phyloP scores from a whole-genome alignment of 1,140 invertebrate species.

The Hycleus phaleratus region DNA sequence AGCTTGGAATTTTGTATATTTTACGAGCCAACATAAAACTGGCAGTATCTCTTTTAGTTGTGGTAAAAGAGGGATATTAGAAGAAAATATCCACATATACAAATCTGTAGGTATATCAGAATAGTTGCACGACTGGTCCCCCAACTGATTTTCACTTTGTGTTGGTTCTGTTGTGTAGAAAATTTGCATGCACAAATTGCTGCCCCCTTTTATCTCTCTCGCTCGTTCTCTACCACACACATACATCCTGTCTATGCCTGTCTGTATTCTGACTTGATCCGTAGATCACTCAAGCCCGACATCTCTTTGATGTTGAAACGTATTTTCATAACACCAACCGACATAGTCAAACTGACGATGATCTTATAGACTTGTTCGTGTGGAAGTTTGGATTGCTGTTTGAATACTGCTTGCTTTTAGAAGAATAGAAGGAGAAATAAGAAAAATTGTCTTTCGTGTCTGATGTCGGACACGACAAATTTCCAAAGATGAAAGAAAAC shows the following conservation, averaged over 20 bases:
- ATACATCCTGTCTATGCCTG: too few relatives aligned
- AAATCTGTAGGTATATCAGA: background rate
- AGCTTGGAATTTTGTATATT: background rate
- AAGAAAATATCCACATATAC: background rate
- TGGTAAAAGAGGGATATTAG: background rate
- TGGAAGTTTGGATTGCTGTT: conserved; percentile 1
- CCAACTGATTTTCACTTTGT: conserved; percentile 11
- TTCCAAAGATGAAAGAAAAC: too few relatives aligned
- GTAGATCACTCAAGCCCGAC: conserved; percentile 24
- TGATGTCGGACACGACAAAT: too few relatives aligned
- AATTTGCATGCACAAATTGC: conserved; percentile 30
- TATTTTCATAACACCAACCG: conserved; percentile 28
- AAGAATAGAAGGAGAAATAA: too few relatives aligned
- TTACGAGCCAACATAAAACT: conserved; percentile 8
- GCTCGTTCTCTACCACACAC: too few relatives aligned
- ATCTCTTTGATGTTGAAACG: conserved; percentile 28
- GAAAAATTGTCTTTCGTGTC: too few relatives aligned
- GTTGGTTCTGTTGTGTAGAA: conserved; percentile 7
- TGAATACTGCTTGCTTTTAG: too few relatives aligned
- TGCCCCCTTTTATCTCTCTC: background rate
- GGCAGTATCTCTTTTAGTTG: background rate
- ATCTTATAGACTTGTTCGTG: conserved; percentile 10
- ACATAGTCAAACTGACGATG: conserved; percentile 2
- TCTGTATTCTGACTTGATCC: conserved; percentile 22
- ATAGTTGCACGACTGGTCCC: background rate